These are phyloP conservation scores for Heteromurus nitidus DNA, from an alignment of 2,888 invertebrate genomes.

Conservation along the genomic window DNA sequence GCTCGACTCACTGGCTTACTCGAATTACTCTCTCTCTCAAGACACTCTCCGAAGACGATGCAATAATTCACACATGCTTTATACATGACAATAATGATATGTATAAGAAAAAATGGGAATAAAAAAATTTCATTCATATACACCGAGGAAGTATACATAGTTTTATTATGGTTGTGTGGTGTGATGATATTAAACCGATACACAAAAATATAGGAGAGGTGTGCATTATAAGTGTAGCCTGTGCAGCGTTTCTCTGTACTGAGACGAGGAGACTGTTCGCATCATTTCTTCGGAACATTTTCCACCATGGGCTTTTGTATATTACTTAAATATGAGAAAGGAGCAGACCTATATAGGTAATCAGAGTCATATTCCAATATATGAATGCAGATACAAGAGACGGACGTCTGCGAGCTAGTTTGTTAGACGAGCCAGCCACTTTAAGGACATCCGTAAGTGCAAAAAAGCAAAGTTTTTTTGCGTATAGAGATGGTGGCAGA, in stretches of 20 bases:
- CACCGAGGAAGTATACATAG: not conserved
- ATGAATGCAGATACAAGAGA: constrained; percentile 21
- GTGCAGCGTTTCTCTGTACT: too few species aligned
- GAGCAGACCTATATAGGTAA: constrained; percentile 11
- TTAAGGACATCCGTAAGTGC: constrained; percentile 27
- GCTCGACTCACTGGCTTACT: too few species aligned
- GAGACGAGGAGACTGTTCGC: too few species aligned
- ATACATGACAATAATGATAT: not conserved
- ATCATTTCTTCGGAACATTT: too few species aligned
- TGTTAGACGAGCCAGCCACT: constrained; percentile 28
- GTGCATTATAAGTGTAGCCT: too few species aligned
- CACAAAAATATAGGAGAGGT: not conserved
- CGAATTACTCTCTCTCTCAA: too few species aligned
- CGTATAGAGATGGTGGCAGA: not conserved
- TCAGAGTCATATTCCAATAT: constrained; percentile 3
- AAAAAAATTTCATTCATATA: constrained; percentile 15
- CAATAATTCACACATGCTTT: too few species aligned
- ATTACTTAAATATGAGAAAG: not conserved
- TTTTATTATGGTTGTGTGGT: not conserved
- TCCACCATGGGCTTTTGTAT: not conserved
- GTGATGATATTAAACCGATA: not conserved
- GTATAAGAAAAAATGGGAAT: not conserved
- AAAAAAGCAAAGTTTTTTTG: not conserved
- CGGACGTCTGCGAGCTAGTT: constrained; percentile 41
- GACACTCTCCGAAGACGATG: too few species aligned